Evolutionary conservation across 2,797 vertebrate genomes (phyloP), one percentile per base, ranked within the genome.

Genomic region (Rhabdophis nuchalis): DNA sequence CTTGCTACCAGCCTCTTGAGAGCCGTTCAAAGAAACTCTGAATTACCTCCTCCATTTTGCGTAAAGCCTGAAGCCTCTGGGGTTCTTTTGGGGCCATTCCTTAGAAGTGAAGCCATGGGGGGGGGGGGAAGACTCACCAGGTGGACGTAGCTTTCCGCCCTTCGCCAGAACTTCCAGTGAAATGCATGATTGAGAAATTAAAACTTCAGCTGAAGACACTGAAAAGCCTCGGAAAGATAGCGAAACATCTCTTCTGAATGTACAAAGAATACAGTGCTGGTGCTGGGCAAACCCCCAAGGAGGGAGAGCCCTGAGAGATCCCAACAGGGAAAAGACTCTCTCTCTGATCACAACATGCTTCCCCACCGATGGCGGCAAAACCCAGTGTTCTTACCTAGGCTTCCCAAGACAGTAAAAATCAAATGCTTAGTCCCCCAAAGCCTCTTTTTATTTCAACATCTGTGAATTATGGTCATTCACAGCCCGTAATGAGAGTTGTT

Each of bases 1-100:
- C 94, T 95, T 46, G 36, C 20, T 82, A 23, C 72, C 36, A 96
- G 95, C 94, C 95, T 96, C 94, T 36, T 36, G 54, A 86, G 87
- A 86, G 61, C 89, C 20, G 57, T 82, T 60, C 12, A 32, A 54
- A 93, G 29, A 6, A 13, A 46, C 0, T 9, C 88, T 96, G 94
- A 96, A 95, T 23, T 56, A 92, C 90, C 90, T 92, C 20, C 95
- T 91, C 93, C 93, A 95, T 7, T 88, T 52, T 68, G 57, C 56
- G 92, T 92, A 93, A 93, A 95, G 92, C 90, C 94, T 91, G 93
- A 54, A 54, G 93, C 72, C 86, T 91, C 60, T 85, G 32, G 11
- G 36, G 72, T 36, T 77, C 72, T 36, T 77, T 77, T 77, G 68
- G 4, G 8, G 32, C 18, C 68, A 41, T 77, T 77, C 8, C 18